phyloP scores from a whole-genome alignment of 2,113 vertebrate genomes.

The Corythoichthys intestinalis region DNA sequence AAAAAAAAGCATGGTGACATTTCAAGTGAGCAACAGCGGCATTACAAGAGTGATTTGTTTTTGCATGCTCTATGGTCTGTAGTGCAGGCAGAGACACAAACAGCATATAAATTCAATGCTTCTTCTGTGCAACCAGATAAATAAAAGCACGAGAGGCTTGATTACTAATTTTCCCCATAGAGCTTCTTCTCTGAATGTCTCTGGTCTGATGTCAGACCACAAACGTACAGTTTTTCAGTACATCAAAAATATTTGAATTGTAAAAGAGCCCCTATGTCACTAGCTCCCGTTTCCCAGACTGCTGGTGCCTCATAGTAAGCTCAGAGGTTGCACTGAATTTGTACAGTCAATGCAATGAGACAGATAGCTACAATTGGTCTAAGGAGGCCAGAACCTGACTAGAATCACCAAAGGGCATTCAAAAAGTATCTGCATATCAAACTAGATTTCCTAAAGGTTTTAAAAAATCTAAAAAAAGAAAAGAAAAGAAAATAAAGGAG shows the following conservation, averaged over 20 bases:
- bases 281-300: constrained; percentile 22
- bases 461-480: background rate
- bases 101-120: constrained; percentile 2
- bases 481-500: background rate
- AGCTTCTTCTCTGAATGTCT: constrained; percentile 25
- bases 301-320: constrained; percentile 15
- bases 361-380: constrained; percentile 42
- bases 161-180: background rate
- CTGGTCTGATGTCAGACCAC: constrained; percentile 44
- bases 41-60: constrained; percentile 51
- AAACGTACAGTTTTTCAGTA: constrained; percentile 55
- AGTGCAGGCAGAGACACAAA: constrained; percentile 21
- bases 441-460: background rate
- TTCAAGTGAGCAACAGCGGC: constrained; percentile 55
- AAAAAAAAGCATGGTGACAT: constrained; percentile 3
- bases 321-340: constrained; percentile 35
- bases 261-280: constrained; percentile 39
- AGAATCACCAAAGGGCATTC: background rate
- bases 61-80: constrained; percentile 60
- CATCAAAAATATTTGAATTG: constrained; percentile 49
- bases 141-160: background rate
- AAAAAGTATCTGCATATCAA: background rate
- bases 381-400: background rate
- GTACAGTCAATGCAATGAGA: constrained; percentile 45
- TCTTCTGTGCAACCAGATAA: background rate